A percentile compares a stretch with the other conserved stretches of the same genome.
These are phyloP conservation scores for Oryzias woworae DNA, from an alignment of 2,113 vertebrate genomes.

Conservation along the genomic window DNA sequence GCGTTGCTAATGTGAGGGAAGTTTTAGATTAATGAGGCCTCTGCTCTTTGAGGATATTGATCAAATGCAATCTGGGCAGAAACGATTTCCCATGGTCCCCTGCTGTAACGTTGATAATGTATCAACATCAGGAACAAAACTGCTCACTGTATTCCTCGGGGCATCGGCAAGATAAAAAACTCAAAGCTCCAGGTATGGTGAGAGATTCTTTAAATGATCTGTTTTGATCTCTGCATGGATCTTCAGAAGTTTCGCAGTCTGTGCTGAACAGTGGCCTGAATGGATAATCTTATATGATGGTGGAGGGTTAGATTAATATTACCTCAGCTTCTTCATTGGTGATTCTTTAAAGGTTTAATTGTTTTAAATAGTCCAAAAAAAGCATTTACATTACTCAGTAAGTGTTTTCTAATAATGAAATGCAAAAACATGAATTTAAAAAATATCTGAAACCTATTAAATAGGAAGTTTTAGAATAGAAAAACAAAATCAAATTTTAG, in stretches of 20 bases:
- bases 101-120: constrained; percentile 59
- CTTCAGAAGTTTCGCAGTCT: constrained; percentile 18
- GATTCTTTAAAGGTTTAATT: neutral
- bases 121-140: constrained; percentile 56
- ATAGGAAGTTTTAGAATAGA: no score
- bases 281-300: constrained; percentile 14
- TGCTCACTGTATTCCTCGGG: constrained; percentile 17
- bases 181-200: constrained; percentile 9
- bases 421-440: no score
- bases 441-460: no score
- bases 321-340: constrained; percentile 12
- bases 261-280: constrained; percentile 13
- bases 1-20: constrained; percentile 62
- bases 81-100: constrained; percentile 62
- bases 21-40: constrained; percentile 70
- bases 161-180: constrained; percentile 2
- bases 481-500: no score
- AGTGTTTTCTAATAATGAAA: no score
- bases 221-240: constrained; percentile 38
- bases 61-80: constrained; percentile 62
- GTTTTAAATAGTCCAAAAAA: no score
- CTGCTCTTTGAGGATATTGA: constrained; percentile 70
- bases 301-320: constrained; percentile 39
- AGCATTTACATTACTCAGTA: no score
- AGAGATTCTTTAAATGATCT: constrained; percentile 29